Conservation (phyloP, 2,797 vertebrate genomes). For the Propithecus deckenii region DNA sequence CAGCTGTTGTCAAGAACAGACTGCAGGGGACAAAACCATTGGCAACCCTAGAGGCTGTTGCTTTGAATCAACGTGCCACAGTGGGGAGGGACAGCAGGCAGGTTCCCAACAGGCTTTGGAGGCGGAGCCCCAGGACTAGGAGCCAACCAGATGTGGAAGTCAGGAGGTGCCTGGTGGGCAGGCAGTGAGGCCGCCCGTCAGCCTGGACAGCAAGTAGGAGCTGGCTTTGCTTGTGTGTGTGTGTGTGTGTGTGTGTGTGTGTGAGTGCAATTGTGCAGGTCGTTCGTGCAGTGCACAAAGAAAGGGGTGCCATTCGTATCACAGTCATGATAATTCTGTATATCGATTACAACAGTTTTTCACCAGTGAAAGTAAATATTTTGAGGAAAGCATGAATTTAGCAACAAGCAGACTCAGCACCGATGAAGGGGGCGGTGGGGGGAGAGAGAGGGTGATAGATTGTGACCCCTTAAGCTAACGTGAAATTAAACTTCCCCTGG, state of each 20-base stretch:
- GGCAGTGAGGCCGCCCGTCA: neutral
- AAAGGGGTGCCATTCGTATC: neutral
- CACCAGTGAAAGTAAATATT: neutral
- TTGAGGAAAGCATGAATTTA: neutral
- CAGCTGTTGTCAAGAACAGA: neutral
- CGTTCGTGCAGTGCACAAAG: neutral
- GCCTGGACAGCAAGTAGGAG: neutral
- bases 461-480: neutral
- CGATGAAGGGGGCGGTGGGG: fast-evolving
- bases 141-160: neutral
- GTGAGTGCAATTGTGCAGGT: neutral
- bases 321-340: neutral
- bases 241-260: too few species aligned
- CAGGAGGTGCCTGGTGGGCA: neutral
- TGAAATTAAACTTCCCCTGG: neutral
- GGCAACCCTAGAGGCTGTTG: neutral
- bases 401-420: neutral
- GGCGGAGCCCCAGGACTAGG: neutral
- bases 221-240: neutral
- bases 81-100: neutral
- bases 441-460: fast-evolving
- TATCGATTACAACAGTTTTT: neutral
- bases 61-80: neutral
- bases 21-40: neutral
- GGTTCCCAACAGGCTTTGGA: neutral